Conservation (phyloP, 1,140 invertebrate species). For the Drosophila pruinosa region DNA sequence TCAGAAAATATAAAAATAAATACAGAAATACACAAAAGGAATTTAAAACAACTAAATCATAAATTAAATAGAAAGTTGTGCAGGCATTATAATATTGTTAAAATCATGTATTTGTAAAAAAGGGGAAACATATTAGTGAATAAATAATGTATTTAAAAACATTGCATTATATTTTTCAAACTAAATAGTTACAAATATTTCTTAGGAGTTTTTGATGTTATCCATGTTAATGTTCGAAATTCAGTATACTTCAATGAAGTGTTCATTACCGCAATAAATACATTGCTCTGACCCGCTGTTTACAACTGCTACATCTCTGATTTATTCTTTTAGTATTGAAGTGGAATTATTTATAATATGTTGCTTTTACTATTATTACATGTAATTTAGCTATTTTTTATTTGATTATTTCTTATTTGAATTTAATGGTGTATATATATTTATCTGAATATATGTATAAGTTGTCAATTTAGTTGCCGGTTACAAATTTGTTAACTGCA, state of each 20-base stretch:
- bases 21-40: not conserved
- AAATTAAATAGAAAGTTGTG: conserved; percentile 17
- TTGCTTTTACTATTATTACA: no score
- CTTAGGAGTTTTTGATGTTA: not conserved
- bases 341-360: no score
- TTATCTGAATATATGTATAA: no score
- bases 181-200: not conserved
- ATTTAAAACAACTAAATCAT: conserved; percentile 26
- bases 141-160: conserved; percentile 69
- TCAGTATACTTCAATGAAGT: no score
- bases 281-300: no score
- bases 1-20: not conserved
- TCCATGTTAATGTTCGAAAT: not conserved
- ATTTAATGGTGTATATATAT: no score
- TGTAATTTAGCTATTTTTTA: no score
- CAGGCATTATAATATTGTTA: conserved; percentile 43
- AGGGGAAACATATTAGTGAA: conserved; percentile 60
- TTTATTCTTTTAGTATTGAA: not conserved
- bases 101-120: conserved; percentile 62
- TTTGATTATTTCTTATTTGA: no score
- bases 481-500: conserved; percentile 22
- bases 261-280: no score
- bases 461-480: conserved; percentile 16
- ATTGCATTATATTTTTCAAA: not conserved
- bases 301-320: not conserved